Base-by-base conservation (phyloP, 1,140 invertebrate species). In the Nephila pilipes region DNA sequence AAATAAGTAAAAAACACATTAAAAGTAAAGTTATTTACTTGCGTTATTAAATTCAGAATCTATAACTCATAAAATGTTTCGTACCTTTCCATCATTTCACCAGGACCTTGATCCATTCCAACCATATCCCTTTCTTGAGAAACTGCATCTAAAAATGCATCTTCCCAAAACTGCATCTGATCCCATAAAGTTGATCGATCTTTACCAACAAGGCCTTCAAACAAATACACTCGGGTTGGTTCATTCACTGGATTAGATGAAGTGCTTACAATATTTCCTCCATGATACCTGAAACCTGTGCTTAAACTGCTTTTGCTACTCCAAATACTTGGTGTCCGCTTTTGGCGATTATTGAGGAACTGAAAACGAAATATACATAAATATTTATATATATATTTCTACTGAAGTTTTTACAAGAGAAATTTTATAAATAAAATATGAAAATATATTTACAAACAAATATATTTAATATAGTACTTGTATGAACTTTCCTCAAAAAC, bases 101-200 rank as follows among this genome's bases (percentile, higher is more conserved):
- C 97, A 6, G 99, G 98, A 83, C 99, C 99, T 96, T 99, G 99
- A 96, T 99, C 99, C 99, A 99, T 99, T 88, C 99, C 99, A 94
- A 99, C 98, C 96, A 99, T 98, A 95, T 99, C 99, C 87, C 99
- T 96, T 95, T 99, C 99, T 95, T 99, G 99, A 83, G 99, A 99
- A 1, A 99, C 99, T 0, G 99, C 99, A 96, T 99, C 99, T 38
- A 99, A 96, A 95, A 99, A 99, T 0, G 98, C 98, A 95, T 99
- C 99, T 96, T 99, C 99, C 99, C 99, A 99, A 96, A 99, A 99
- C 95, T 99, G 98, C 98, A 99, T 99, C 96, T 99, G 98, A 95
- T 99, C 99, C 99, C 99, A 99, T n/a, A 99, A 95, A 58, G 97
- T 97, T 5, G 97, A 98, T 94, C 98, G 96, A 81, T 97, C 97